Percentiles rank a stretch among this genome's conserved stretches.
Evolutionary conservation across 2,888 invertebrate genomes (phyloP).

Genomic region (Endotricha flammealis): DNA sequence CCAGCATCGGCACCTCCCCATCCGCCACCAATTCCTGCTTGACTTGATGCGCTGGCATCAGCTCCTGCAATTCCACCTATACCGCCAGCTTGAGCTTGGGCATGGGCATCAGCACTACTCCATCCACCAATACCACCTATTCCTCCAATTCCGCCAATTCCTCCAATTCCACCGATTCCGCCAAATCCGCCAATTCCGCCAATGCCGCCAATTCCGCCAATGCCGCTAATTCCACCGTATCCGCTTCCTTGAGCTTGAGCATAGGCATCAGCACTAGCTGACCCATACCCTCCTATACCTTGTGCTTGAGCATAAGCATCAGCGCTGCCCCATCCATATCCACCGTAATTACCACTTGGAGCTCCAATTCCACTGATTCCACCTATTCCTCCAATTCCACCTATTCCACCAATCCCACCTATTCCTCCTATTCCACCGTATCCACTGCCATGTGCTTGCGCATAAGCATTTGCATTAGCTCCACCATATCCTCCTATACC

Average conservation of each 20-base stretch:
- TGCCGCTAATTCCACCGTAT: conserved; percentile 12
- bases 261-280: conserved; percentile 3
- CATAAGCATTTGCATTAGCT: conserved; percentile 16
- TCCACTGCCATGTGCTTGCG: conserved; percentile 17
- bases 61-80: not conserved
- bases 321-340: conserved; percentile 5
- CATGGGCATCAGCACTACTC: not conserved
- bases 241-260: conserved; percentile 18
- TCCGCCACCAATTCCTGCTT: not conserved
- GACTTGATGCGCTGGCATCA: not conserved
- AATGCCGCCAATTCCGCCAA: conserved; percentile 12
- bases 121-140: not conserved
- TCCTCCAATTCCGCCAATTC: conserved; percentile 5
- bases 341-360: too few relatives aligned
- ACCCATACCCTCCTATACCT: not conserved
- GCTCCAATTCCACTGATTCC: conserved; percentile 9
- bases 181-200: conserved; percentile 11
- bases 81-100: not conserved
- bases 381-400: conserved; percentile 11
- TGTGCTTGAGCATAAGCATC: conserved; percentile 9
- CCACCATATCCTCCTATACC: conserved; percentile 6
- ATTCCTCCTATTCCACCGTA: conserved; percentile 18
- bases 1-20: conserved; percentile 5
- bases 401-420: conserved; percentile 16
- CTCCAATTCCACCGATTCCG: conserved; percentile 11